These are phyloP conservation scores for Spodoptera picta DNA, from an alignment of 2,888 invertebrate species.

Conservation along the genomic window DNA sequence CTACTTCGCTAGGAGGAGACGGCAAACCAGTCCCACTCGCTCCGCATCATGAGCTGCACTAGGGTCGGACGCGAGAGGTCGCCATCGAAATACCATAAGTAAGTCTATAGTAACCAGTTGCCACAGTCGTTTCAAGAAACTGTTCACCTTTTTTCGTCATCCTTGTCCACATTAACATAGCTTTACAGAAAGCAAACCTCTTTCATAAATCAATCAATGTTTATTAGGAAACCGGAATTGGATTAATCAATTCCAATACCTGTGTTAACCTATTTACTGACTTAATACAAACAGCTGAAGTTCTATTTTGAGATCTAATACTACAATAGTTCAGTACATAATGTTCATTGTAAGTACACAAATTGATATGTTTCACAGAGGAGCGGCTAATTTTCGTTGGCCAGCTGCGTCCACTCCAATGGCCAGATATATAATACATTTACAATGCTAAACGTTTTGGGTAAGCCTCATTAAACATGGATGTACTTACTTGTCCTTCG, in stretches of 20 bases:
- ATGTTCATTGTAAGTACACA: conserved; percentile 38
- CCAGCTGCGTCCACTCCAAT: conserved; percentile 53
- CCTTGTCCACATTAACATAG: too few relatives aligned
- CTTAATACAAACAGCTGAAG: conserved; percentile 17
- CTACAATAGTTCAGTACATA: conserved; percentile 30
- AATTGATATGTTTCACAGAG: conserved; percentile 52
- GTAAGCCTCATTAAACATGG: conserved; percentile 43
- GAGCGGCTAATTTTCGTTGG: conserved; percentile 52
- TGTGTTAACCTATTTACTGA: conserved; percentile 21
- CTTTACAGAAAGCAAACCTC: too few relatives aligned
- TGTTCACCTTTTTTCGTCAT: too few relatives aligned
- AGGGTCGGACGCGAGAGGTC: too few relatives aligned
- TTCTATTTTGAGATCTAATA: conserved; percentile 45
- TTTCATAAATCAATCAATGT: neutral
- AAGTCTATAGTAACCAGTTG: too few relatives aligned
- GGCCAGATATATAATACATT: conserved; percentile 58
- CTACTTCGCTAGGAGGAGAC: too few relatives aligned
- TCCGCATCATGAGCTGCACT: too few relatives aligned
- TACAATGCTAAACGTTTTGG: conserved; percentile 45
- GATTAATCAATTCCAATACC: conserved; percentile 6
- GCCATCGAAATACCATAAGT: too few relatives aligned
- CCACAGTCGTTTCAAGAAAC: too few relatives aligned
- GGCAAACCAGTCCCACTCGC: too few relatives aligned
- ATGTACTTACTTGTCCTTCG: conserved; percentile 29
- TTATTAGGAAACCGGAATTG: conserved; percentile 5